Percentiles rank a stretch among this genome's conserved stretches.
Evolutionary conservation across 1,140 invertebrate species (phyloP).

Genomic region (Sinonovacula constricta): DNA sequence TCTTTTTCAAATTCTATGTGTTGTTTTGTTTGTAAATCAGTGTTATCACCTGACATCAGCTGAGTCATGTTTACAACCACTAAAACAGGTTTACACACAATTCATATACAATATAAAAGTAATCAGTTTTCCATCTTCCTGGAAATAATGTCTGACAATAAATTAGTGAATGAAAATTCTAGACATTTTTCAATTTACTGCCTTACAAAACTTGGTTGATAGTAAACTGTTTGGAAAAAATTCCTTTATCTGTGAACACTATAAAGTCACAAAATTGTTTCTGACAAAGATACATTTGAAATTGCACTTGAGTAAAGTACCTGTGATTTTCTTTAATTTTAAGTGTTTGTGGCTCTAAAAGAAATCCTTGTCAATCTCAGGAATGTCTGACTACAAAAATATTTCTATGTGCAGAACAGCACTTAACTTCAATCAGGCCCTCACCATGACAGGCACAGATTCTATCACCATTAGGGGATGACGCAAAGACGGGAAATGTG

Average conservation of each 20-base stretch:
- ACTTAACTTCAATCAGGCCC: neutral
- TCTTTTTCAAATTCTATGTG: too few relatives aligned
- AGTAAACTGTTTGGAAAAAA: conserved; percentile 9
- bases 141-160: neutral
- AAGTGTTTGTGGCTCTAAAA: neutral
- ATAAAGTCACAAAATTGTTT: neutral
- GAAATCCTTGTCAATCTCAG: neutral
- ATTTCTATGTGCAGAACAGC: neutral
- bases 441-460: conserved; percentile 4
- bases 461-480: neutral
- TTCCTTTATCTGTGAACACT: neutral
- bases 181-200: neutral
- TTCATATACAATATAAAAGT: too few relatives aligned
- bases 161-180: neutral
- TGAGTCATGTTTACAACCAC: too few relatives aligned
- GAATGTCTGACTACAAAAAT: neutral
- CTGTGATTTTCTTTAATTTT: neutral
- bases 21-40: too few relatives aligned
- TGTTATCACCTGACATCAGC: too few relatives aligned
- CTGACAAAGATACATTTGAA: conserved; percentile 8
- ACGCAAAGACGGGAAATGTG: neutral
- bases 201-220: neutral
- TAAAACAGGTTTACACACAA: too few relatives aligned
- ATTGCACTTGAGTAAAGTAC: neutral
- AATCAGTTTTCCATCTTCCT: neutral